These are phyloP conservation scores for Micromesistius poutassou DNA, from an alignment of 2,797 vertebrate genomes.

Conservation along the genomic window DNA sequence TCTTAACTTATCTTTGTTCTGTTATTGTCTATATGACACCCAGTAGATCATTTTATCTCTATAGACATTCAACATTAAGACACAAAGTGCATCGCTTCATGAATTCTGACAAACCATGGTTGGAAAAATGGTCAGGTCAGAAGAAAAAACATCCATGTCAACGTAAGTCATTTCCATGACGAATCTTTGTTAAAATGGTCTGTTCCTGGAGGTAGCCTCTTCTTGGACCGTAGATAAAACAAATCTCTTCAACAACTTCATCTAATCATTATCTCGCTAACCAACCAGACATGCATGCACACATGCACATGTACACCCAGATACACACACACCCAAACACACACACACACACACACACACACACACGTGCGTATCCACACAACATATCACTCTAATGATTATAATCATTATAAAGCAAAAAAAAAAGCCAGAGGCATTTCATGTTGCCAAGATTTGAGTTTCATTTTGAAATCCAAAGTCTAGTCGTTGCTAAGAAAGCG, in stretches of 20 bases:
- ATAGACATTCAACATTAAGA: neutral
- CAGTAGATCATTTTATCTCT: neutral
- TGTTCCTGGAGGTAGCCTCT: conserved; percentile 18
- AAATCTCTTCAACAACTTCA: conserved; percentile 13
- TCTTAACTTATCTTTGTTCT: neutral
- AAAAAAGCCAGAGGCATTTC: conserved; percentile 32
- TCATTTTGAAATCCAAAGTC: conserved; percentile 53
- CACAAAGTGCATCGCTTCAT: conserved; percentile 3
- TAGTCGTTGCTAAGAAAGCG: conserved; percentile 59
- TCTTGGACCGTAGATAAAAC: conserved; percentile 29
- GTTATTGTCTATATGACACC: neutral
- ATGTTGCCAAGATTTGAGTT: conserved; percentile 40
- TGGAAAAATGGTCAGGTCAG: conserved; percentile 4
- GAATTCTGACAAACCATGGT: conserved; percentile 21
- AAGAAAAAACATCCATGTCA: neutral
- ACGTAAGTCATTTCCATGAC: conserved; percentile 27
- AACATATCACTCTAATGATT: neutral
- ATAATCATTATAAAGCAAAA: conserved; percentile 28
- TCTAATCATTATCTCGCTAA: conserved; percentile 17
- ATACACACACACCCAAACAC: conserved; percentile 23
- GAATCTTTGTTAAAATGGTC: conserved; percentile 33
- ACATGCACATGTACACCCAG: conserved; percentile 1
- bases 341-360: conserved; percentile 28
- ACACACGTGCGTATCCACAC: neutral
- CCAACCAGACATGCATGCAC: neutral